Percentiles rank a stretch among this genome's conserved stretches.
phyloP scores from a whole-genome alignment of 2,888 invertebrate species.

The Strigamia maritima region DNA sequence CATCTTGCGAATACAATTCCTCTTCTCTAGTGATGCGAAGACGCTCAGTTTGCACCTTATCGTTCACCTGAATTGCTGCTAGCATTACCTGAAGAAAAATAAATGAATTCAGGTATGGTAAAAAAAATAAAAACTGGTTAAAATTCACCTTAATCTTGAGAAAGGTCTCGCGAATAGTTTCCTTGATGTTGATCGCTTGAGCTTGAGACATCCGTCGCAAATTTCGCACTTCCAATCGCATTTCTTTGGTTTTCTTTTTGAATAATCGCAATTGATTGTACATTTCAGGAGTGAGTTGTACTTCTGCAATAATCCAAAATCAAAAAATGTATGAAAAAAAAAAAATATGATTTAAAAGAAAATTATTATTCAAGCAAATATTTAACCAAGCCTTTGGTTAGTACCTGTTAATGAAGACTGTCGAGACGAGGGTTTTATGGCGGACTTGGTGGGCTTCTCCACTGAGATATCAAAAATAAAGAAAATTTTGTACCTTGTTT shows the following conservation, averaged over 20 bases:
- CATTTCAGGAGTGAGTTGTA: constrained; percentile 72
- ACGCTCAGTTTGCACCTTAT: constrained; percentile 56
- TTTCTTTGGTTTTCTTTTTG: constrained; percentile 85
- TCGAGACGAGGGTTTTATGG: constrained; percentile 82
- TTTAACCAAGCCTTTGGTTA: background rate
- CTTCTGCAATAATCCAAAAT: constrained; percentile 57
- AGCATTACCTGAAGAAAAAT: constrained; percentile 49
- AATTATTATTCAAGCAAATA: no score
- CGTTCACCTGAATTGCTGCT: constrained; percentile 49
- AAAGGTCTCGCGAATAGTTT: constrained; percentile 87
- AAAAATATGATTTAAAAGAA: no score
- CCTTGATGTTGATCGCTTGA: constrained; percentile 86
- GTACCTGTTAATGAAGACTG: constrained; percentile 39
- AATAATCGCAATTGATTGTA: constrained; percentile 78
- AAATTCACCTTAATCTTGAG: constrained; percentile 79
- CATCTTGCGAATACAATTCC: constrained; percentile 86
- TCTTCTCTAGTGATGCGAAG: constrained; percentile 70
- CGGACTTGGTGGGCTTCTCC: constrained; percentile 82
- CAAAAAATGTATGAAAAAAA: background rate
- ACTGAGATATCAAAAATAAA: constrained; percentile 46
- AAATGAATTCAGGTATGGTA: no score
- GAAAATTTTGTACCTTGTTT: constrained; percentile 44
- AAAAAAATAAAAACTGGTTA: no score
- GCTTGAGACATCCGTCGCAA: constrained; percentile 85
- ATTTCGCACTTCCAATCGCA: constrained; percentile 82